phyloP scores from a whole-genome alignment of 2,888 invertebrate species.

The Dorcus hopei region DNA sequence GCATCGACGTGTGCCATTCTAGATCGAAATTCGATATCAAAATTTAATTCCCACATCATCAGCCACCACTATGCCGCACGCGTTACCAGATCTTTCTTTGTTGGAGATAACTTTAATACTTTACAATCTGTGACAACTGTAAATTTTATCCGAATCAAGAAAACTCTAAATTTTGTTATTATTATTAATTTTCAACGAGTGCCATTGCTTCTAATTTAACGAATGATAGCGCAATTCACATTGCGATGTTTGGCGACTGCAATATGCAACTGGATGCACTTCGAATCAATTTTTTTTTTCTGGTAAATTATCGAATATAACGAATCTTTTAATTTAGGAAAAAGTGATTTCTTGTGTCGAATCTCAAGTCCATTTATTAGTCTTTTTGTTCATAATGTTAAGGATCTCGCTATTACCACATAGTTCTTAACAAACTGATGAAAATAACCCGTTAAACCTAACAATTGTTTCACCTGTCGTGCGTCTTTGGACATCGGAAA shows the following conservation, averaged over 20 bases:
- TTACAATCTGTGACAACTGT: slow-evolving; percentile 40
- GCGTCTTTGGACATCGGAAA: too few species aligned
- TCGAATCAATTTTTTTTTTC: slow-evolving; percentile 32
- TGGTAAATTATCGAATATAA: slow-evolving; percentile 26
- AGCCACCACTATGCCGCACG: too few species aligned
- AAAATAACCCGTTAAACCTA: too few species aligned
- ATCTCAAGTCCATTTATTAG: slow-evolving; percentile 19
- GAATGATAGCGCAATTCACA: slow-evolving; percentile 35
- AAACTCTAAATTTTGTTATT: slow-evolving; percentile 39
- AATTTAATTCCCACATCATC: too few species aligned
- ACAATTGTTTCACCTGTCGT: too few species aligned
- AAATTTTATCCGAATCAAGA: slow-evolving; percentile 34
- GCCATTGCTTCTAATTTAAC: slow-evolving; percentile 42
- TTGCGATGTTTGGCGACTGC: too few species aligned
- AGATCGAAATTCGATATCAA: too few species aligned
- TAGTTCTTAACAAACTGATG: too few species aligned
- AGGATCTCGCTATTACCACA: too few species aligned
- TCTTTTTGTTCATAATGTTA: slow-evolving; percentile 26
- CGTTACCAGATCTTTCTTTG: too few species aligned
- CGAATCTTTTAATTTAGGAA: slow-evolving; percentile 17
- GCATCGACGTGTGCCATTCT: too few species aligned
- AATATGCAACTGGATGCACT: slow-evolving; percentile 34
- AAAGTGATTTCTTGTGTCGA: slow-evolving; percentile 21
- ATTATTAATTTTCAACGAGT: slow-evolving; percentile 35
- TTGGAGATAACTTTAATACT: slow-evolving; percentile 36